Base-by-base conservation (phyloP, 2,797 vertebrate species). In the Megalops cyprinoides region DNA sequence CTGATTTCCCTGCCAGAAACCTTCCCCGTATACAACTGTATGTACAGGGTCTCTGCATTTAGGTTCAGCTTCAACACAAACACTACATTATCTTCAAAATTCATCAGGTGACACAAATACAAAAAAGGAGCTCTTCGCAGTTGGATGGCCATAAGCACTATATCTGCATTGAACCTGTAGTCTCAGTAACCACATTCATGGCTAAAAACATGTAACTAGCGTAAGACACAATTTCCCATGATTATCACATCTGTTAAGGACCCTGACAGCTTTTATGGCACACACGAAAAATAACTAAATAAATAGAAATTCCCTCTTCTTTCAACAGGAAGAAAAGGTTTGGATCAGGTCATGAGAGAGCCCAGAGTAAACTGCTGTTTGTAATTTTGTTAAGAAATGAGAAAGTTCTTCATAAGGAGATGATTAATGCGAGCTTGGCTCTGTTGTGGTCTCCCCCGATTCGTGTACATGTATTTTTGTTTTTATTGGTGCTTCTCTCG, bases 291-390 rank as follows among this genome's bases (percentile, higher is more conserved):
- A 55, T 18, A 39, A 48, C 15, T 20, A 25, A 42, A n/a, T 20
- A 25, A 42, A n/a, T n/a, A n/a, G n/a, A 67, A 60, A 49, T 48
- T 58, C 42, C 28, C 37, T 49, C 53, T 55, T 42, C 28, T 48
- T 78, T 78, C 44, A 73, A 77, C 55, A 49, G 42, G 23, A 79
- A 62, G 51, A 44, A 77, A 9, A n/a, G 74, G 51, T 39, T 73
- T n/a, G 31, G 79, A 73, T 79, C 73, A 79, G 18, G 48, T 51
- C 34, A 51, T 67, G 48, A 73, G n/a, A 83, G 82, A 15, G 46
- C 82, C 74, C 62, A 74, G 60, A 82, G 77, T 82, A 75, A 76
- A 87, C 87, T 82, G 53, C 85, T 86, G 82, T 51, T 77, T 87
- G 79, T 73, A 86, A 82, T 77, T 67, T 82, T 37, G 53, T 80